These are phyloP conservation scores for Pterophyllum scalare DNA, from an alignment of 2,113 vertebrate genomes.

Conservation along the genomic window DNA sequence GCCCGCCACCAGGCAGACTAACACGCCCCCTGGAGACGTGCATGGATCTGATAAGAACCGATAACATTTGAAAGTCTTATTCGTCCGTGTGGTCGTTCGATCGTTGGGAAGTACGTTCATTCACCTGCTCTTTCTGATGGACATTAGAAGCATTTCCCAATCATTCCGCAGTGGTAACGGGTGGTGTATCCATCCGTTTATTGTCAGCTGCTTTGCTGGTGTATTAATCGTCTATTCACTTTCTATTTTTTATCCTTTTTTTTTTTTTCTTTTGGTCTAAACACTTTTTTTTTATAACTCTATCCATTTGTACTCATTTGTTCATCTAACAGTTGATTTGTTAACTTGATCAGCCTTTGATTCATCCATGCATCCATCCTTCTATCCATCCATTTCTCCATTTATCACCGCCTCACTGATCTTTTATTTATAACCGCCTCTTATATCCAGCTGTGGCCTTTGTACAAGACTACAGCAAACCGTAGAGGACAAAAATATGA, in stretches of 20 bases:
- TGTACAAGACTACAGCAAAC: constrained; percentile 54
- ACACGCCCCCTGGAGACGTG: not conserved
- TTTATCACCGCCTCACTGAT: constrained; percentile 36
- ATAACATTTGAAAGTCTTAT: not conserved
- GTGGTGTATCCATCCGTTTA: not conserved
- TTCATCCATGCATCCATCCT: constrained; percentile 15
- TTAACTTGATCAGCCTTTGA: constrained; percentile 6
- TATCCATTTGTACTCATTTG: constrained; percentile 15
- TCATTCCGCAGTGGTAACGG: not conserved
- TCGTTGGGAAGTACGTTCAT: not conserved
- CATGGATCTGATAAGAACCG: not conserved
- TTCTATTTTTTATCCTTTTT: not conserved
- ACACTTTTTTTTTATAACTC: not conserved
- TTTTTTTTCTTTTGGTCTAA: too few relatives aligned
- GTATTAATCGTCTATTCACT: not conserved
- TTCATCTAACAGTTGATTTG: constrained; percentile 21
- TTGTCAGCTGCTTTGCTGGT: not conserved
- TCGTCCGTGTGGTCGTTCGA: not conserved
- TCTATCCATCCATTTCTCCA: constrained; percentile 31
- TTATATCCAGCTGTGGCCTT: constrained; percentile 73
- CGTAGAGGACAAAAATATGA: constrained; percentile 65
- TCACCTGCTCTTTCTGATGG: not conserved
- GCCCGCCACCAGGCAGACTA: not conserved
- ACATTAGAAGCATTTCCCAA: not conserved
- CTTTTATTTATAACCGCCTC: constrained; percentile 58